Evolutionary conservation across 2,113 vertebrate species (phyloP).

Genomic region (Xenopus borealis): DNA sequence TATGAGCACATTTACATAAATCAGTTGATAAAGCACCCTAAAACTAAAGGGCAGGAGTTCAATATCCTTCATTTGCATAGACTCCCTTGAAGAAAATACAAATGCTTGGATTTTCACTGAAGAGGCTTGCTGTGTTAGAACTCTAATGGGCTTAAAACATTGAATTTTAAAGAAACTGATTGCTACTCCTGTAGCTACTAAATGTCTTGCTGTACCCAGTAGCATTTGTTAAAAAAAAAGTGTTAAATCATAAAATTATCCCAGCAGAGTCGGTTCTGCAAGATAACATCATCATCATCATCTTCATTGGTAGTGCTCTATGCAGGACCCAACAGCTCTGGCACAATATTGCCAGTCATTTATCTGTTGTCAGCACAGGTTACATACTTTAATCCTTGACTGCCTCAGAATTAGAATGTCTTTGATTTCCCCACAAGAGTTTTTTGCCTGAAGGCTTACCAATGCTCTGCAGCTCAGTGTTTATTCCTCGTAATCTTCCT

Average conservation of each 20-base stretch:
- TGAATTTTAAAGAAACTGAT: conserved; percentile 84
- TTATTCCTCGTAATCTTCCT: conserved; percentile 98
- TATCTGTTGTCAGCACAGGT: conserved; percentile 93
- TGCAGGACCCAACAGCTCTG: conserved; percentile 80
- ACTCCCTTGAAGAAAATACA: conserved; percentile 69
- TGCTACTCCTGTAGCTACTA: conserved; percentile 90
- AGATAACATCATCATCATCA: conserved; percentile 75
- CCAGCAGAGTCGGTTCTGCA: conserved; percentile 80
- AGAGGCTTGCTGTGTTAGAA: conserved; percentile 89
- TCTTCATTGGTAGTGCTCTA: conserved; percentile 78
- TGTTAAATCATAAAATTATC: conserved; percentile 83
- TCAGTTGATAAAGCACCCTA: conserved; percentile 70
- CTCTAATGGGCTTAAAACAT: conserved; percentile 86
- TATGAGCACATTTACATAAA: conserved; percentile 67
- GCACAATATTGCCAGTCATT: conserved; percentile 88
- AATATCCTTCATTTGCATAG: conserved; percentile 68
- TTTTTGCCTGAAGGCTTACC: conserved; percentile 92
- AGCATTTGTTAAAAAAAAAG: conserved; percentile 70
- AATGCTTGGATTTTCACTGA: conserved; percentile 71
- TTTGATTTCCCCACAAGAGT: conserved; percentile 90
- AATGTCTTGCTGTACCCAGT: conserved; percentile 92
- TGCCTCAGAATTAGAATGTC: conserved; percentile 96
- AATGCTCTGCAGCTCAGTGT: conserved; percentile 89
- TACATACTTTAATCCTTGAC: conserved; percentile 97
- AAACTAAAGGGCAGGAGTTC: conserved; percentile 70